Evolutionary conservation across 2,888 invertebrate genomes (phyloP), one percentile per base, ranked within the genome.

Genomic region (Mesorhabditis spiculigera): DNA sequence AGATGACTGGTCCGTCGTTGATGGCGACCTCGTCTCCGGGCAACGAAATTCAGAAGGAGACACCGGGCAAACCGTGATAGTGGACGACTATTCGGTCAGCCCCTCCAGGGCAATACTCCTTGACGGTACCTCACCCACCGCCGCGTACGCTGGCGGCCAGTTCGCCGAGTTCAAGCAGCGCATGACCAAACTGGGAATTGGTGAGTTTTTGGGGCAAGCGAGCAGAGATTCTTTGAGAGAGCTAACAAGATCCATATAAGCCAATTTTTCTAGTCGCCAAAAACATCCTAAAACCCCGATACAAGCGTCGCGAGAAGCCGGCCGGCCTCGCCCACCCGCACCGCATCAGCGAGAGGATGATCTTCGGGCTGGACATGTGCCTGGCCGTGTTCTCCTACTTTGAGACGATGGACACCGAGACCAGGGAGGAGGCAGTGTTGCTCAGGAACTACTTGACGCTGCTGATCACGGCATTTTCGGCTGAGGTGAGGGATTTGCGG

Each of bases 361-460:
- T 50, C n/a, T 50, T 50, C n/a, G 58, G 58, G n/a, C n/a, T 50
- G 58, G 58, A 50, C 58, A 50, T n/a, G 8, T 50, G 58, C n/a
- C n/a, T 50, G 58, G 58, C 58, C n/a, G 58, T 50, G 58, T 50
- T 50, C n/a, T 50, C 58, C n/a, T 50, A 13, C 58, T 50, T 50
- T n/a, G 58, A 50, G 58, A 50, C n/a, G 58, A 50, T 50, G 58
- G 58, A 50, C n/a, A n/a, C n/a, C 10, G 58, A 50, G 58, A 50
- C 58, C 8, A 50, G 58, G n/a, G 58, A 50, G n/a, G 58, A 50
- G n/a, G 58, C n/a, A 13, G 58, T 50, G 8, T 50, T 50, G 58
- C 58, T 50, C n/a, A 10, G 58, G n/a, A 50, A 50, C n/a, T 50
- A 13, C 58, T 50, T 50, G 58, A 50, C 58, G 10, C 3, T 50